These are phyloP conservation scores for Cryptophagus acutangulus DNA, from an alignment of 2,888 invertebrate species.

Conservation along the genomic window DNA sequence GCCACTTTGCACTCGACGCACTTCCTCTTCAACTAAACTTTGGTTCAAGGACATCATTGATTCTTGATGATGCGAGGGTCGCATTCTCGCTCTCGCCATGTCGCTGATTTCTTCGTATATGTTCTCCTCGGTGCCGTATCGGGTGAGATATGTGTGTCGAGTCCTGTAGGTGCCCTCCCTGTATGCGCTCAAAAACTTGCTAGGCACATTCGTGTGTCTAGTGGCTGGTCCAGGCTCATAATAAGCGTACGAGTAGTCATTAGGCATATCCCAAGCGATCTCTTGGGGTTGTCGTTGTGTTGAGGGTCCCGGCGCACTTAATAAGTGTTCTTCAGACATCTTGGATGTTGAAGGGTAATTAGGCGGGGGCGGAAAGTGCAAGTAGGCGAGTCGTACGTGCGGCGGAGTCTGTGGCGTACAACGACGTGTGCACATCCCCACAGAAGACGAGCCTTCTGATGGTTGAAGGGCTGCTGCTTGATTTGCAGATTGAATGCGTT, in stretches of 20 bases:
- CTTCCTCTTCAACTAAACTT: conserved; percentile 76
- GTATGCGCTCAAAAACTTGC: conserved; percentile 37
- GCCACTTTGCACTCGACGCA: conserved; percentile 74
- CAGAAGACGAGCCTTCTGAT: conserved; percentile 14
- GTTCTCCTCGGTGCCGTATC: conserved; percentile 80
- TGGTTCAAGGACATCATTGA: conserved; percentile 65
- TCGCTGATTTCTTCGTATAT: conserved; percentile 78
- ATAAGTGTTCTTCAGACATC: conserved; percentile 41
- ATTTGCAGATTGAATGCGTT: conserved; percentile 23
- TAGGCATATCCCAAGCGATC: conserved; percentile 37
- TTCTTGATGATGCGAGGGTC: conserved; percentile 26
- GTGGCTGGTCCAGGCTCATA: conserved; percentile 66
- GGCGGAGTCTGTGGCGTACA: conserved; percentile 24
- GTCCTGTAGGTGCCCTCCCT: conserved; percentile 43
- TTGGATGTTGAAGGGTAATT: conserved; percentile 54
- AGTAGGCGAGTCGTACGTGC: conserved; percentile 48
- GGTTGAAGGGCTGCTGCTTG: conserved; percentile 11
- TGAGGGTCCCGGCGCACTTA: conserved; percentile 35
- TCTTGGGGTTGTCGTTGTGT: conserved; percentile 32
- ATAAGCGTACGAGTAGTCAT: conserved; percentile 79
- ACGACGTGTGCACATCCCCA: conserved; percentile 17
- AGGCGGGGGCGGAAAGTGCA: conserved; percentile 72
- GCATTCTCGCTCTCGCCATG: conserved; percentile 43
- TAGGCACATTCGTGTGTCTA: conserved; percentile 60
- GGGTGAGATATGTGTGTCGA: conserved; percentile 65